Percentiles rank a stretch among this genome's conserved stretches.
Conservation (phyloP, 2,888 invertebrate species). For the Caenorhabditis imperialis region DNA sequence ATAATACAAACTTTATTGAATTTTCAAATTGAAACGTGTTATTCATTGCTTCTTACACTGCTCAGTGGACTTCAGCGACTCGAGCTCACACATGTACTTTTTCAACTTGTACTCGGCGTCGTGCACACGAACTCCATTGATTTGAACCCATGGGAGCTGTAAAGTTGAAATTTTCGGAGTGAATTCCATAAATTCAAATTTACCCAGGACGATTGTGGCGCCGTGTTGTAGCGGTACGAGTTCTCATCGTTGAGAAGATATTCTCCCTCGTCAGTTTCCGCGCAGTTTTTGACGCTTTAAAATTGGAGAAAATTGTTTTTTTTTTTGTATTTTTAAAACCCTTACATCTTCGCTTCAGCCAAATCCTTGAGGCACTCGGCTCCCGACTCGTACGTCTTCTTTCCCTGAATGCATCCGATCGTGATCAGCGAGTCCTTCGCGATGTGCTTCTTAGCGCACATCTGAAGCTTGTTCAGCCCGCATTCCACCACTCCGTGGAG, state of each 20-base stretch:
- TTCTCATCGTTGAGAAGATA: conserved; percentile 32
- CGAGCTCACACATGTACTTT: conserved; percentile 14
- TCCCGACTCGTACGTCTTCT: background rate
- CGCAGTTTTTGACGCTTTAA: conserved; percentile 22
- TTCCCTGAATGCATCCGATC: conserved; percentile 31
- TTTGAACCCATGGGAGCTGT: conserved; percentile 47
- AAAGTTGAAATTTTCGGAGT: conserved; percentile 1
- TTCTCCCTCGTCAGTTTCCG: conserved; percentile 38
- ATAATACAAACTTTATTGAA: conserved; percentile 2
- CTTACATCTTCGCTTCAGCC: conserved; percentile 6
- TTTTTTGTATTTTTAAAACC: background rate
- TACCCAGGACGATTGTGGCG: conserved; percentile 32
- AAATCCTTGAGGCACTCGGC: conserved; percentile 12
- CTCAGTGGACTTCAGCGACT: conserved; percentile 22
- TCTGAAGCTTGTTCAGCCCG: conserved; percentile 31
- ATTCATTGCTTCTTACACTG: conserved; percentile 9
- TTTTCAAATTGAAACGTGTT: no score
- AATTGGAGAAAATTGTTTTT: no score
- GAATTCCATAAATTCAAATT: background rate
- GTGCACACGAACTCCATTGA: conserved; percentile 20
- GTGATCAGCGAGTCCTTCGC: conserved; percentile 12
- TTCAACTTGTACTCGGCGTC: conserved; percentile 24
- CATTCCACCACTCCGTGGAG: conserved; percentile 35
- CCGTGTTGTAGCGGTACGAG: conserved; percentile 24
- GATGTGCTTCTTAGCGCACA: conserved; percentile 36